These are phyloP conservation scores for Arenaria interpres DNA, from an alignment of 2,113 vertebrate species.

Conservation along the genomic window DNA sequence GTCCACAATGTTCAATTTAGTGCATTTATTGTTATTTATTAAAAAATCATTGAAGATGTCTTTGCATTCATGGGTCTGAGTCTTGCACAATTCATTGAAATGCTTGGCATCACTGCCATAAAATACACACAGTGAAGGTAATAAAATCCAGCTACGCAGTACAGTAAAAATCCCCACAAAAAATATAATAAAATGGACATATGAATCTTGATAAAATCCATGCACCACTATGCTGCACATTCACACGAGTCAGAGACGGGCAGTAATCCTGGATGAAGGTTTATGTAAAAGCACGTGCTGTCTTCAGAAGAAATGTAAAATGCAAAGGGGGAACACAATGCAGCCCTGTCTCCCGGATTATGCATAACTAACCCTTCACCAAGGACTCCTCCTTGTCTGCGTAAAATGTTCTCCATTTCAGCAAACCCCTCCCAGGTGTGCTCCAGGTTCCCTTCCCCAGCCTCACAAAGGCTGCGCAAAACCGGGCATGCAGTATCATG, in stretches of 20 bases:
- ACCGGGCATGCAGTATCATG: not conserved
- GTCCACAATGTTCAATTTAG: not conserved
- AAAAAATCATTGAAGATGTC: not conserved
- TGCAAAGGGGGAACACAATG: not conserved
- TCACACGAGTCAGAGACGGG: not conserved
- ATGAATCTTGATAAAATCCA: slow-evolving; percentile 32
- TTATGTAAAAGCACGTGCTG: not conserved
- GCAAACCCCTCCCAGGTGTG: not conserved
- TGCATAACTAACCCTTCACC: not conserved
- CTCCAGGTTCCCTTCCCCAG: not conserved
- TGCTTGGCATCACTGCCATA: slow-evolving; percentile 30
- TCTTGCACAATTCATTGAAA: slow-evolving; percentile 51
- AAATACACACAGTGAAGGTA: slow-evolving; percentile 36
- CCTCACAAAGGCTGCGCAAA: not conserved
- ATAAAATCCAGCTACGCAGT: slow-evolving; percentile 45
- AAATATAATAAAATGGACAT: slow-evolving; percentile 54
- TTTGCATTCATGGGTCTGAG: not conserved
- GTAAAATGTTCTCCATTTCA: not conserved
- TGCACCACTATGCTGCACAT: not conserved
- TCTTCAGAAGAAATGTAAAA: not conserved
- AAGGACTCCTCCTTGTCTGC: not conserved
- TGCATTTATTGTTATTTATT: slow-evolving; percentile 11
- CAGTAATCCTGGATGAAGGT: not conserved
- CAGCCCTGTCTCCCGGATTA: not conserved
- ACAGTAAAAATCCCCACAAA: slow-evolving; percentile 60